Evolutionary conservation across 1,140 invertebrate species (phyloP).

Genomic region (Anastrepha ludens): DNA sequence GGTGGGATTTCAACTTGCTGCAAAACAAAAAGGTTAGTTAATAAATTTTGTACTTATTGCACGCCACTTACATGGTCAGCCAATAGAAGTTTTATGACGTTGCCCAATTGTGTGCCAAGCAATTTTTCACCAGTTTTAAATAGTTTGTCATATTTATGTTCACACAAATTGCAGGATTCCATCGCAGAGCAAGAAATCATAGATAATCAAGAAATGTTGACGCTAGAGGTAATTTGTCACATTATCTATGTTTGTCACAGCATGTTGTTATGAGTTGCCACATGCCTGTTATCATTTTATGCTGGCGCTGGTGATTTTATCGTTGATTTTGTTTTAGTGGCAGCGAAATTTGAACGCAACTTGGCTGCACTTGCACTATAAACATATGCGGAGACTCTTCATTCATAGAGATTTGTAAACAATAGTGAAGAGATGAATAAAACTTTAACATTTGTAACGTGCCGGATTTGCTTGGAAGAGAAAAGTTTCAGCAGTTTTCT

Average conservation of each 20-base stretch:
- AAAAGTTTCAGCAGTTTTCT: background rate
- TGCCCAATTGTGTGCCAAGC: background rate
- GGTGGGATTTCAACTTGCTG: background rate
- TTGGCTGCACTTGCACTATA: background rate
- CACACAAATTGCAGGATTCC: slow-evolving; percentile 6
- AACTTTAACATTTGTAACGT: background rate
- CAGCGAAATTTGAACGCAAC: background rate
- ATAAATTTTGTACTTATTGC: background rate
- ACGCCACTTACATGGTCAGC: background rate
- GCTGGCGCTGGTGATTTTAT: too few species aligned
- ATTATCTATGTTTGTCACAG: too few species aligned
- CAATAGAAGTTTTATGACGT: background rate
- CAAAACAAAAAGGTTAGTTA: background rate
- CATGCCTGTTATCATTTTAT: too few species aligned
- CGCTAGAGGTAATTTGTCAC: too few species aligned
- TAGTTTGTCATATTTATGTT: background rate
- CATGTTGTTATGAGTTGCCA: too few species aligned
- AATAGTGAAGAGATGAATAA: background rate
- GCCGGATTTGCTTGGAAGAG: background rate
- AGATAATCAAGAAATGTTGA: too few species aligned
- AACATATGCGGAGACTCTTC: background rate
- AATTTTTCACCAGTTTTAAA: background rate
- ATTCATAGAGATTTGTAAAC: background rate
- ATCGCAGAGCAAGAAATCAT: background rate
- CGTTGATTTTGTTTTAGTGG: too few species aligned